Percentiles rank a stretch among this genome's conserved stretches.
phyloP scores from a whole-genome alignment of 1,140 invertebrate genomes.

The Propsilocerus akamusi region DNA sequence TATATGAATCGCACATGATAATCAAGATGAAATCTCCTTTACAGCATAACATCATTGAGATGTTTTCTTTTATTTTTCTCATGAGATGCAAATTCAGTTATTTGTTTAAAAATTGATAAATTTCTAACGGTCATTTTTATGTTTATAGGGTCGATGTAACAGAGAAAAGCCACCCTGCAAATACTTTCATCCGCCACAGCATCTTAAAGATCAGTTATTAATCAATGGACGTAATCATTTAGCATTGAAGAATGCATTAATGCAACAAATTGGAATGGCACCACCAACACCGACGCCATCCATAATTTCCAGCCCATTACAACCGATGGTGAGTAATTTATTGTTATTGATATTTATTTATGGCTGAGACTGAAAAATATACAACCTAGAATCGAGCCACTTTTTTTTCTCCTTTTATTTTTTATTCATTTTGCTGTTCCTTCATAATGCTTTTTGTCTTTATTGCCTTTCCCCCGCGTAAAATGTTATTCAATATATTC shows the following conservation, averaged over 20 bases:
- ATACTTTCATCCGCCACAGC: conserved; percentile 96
- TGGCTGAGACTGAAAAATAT: not conserved
- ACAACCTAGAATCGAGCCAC: no score
- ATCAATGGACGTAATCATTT: conserved; percentile 96
- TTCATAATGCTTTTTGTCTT: not conserved
- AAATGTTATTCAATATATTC: not conserved
- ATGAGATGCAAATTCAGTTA: not conserved
- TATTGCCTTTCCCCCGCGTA: not conserved
- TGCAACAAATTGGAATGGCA: conserved; percentile 77
- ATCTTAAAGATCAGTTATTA: conserved; percentile 92
- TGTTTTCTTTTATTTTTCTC: not conserved
- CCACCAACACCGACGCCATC: conserved; percentile 20
- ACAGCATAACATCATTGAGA: not conserved
- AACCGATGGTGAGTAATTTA: not conserved
- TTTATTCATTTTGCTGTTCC: not conserved
- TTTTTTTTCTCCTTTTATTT: not conserved
- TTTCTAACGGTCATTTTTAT: conserved; percentile 8
- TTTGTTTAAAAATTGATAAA: not conserved
- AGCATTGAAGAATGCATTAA: conserved; percentile 81
- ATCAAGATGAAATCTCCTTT: not conserved
- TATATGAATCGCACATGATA: not conserved
- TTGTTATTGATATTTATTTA: not conserved
- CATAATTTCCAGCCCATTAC: not conserved
- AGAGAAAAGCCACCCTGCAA: conserved; percentile 97
- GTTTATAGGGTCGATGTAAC: conserved; percentile 87